These are phyloP conservation scores for Orius laevigatus DNA, from an alignment of 1,140 invertebrate species.

Conservation along the genomic window DNA sequence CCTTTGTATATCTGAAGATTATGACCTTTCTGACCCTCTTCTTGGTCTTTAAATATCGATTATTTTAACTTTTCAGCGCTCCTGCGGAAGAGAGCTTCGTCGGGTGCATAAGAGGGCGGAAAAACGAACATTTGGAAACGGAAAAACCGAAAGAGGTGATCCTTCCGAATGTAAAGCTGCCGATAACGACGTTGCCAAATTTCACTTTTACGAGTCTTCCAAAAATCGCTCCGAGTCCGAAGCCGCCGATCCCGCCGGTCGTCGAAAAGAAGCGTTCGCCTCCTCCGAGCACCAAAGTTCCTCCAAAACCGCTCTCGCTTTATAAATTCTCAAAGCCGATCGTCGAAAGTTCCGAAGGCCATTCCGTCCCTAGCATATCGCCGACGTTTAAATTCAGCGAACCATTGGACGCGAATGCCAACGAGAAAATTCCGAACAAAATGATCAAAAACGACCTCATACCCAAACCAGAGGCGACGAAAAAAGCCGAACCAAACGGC, in stretches of 20 bases:
- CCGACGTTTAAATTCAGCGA: conserved; percentile 4
- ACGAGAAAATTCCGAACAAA: not conserved
- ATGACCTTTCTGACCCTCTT: not conserved
- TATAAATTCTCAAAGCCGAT: not conserved
- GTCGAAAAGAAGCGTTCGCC: too few relatives aligned
- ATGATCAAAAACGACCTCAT: conserved; percentile 4
- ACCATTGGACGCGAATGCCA: not conserved
- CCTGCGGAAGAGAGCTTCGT: not conserved
- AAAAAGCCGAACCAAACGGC: too few relatives aligned
- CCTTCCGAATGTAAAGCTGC: conserved; percentile 6
- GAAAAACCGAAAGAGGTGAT: conserved; percentile 1
- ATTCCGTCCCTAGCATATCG: not conserved
- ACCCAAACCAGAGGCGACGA: not conserved
- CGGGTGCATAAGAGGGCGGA: conserved; percentile 7
- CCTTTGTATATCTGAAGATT: not conserved
- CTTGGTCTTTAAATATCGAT: not conserved
- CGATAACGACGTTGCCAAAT: conserved; percentile 2
- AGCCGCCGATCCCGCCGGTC: too few relatives aligned
- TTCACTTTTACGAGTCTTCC: not conserved
- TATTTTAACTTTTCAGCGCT: not conserved
- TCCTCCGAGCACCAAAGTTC: too few relatives aligned
- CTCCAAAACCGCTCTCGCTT: too few relatives aligned
- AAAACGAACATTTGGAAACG: conserved; percentile 5
- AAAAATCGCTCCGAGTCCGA: too few relatives aligned
- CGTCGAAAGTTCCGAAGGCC: not conserved